Evolutionary conservation across 2,888 invertebrate species (phyloP), one percentile per base, ranked within the genome.

Genomic region (Philaethria dido): DNA sequence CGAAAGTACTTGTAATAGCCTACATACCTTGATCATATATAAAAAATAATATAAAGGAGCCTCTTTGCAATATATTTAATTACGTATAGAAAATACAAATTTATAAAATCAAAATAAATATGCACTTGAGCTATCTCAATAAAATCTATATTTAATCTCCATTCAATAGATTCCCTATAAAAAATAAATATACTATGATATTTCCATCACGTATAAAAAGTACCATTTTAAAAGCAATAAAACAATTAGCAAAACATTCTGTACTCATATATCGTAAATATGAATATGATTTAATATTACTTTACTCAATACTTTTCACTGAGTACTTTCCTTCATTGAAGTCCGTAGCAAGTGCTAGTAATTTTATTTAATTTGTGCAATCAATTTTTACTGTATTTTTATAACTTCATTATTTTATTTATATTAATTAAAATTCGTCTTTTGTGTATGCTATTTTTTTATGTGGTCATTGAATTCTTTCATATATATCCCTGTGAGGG

Each of bases 211-310:
- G 16, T 13, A 18, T 36, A 5, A 33, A 52, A 52, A 18, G 36
- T n/a, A 18, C 1, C n/a, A 25, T 29, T 36, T 44, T 9, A 45
- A 61, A 45, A 62, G 55, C 45, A 62, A 64, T 64, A 62, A 45
- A 54, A 33, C 55, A 25, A 62, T 62, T 61, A 44, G 11, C 45
- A 44, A 63, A 63, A 29, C 45, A 36, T 20, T n/a, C 29, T 9
- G 33, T 20, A 33, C 57, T 61, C 44, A 45, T 55, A 66, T 39
- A 48, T 62, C 55, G 61, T 45, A 66, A 68, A 66, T 54, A 64
- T 71, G 62, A 67, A 64, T 66, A 64, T 66, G 47, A 68, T 71
- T 71, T 67, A 67, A 65, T 65, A 67, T 70, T 62, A 39, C 44
- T 64, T 64, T 47, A 64, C 48, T 66, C 68, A 67, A 67, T 64